These are phyloP conservation scores for Pteropus alecto DNA, from an alignment of 2,113 vertebrate genomes.

Conservation along the genomic window DNA sequence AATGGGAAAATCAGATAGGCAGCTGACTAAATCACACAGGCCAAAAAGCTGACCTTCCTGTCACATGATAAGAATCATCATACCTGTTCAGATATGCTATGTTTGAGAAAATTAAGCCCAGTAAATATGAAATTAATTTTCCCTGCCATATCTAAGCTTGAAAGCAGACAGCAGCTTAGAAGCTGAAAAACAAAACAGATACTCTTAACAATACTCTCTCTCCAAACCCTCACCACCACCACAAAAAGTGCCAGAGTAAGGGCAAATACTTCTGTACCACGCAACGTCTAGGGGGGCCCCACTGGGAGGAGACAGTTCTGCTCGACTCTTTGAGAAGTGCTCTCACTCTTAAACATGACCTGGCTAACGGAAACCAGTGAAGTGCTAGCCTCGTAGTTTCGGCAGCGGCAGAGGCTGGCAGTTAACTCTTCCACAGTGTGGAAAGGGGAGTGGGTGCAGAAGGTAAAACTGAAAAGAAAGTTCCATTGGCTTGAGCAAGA, in stretches of 20 bases:
- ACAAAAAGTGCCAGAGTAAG: neutral
- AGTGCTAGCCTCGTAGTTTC: neutral
- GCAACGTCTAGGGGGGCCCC: neutral
- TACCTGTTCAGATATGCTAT: neutral
- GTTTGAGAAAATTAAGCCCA: neutral
- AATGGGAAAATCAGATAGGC: neutral
- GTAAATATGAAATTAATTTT: neutral
- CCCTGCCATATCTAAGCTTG: neutral
- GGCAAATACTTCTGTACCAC: neutral
- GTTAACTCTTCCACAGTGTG: neutral
- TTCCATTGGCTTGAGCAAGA: accelerated
- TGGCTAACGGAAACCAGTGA: neutral
- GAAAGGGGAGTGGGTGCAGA: too few species aligned
- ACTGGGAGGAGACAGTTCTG: neutral
- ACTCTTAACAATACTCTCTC: neutral
- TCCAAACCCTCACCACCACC: too few species aligned
- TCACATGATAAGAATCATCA: neutral
- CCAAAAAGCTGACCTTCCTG: neutral
- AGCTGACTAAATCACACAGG: neutral
- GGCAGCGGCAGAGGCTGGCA: neutral
- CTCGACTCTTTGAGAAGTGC: too few species aligned
- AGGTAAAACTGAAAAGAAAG: neutral
- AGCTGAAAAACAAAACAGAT: too few species aligned
- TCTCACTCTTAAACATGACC: neutral
- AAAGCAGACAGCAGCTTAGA: neutral